phyloP scores from a whole-genome alignment of 2,888 invertebrate genomes.

The Apamea crenata region DNA sequence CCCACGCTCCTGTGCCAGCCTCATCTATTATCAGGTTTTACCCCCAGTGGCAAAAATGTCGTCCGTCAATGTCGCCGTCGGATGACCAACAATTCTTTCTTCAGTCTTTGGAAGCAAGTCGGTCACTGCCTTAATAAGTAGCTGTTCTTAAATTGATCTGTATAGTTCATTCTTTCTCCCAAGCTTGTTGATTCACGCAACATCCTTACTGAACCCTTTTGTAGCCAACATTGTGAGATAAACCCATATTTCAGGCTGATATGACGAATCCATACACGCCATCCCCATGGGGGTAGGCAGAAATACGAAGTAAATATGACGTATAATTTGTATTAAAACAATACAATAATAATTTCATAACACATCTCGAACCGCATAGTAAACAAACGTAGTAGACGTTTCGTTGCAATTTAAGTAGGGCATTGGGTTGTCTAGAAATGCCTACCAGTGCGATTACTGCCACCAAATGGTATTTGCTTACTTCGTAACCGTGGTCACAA shows the following conservation, averaged over 20 bases:
- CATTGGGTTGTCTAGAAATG: constrained; percentile 79
- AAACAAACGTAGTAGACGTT: constrained; percentile 49
- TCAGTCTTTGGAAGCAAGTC: background rate
- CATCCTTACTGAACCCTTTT: background rate
- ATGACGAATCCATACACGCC: background rate
- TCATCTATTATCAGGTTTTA: background rate
- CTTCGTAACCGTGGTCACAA: constrained; percentile 74
- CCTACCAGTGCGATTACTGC: constrained; percentile 69
- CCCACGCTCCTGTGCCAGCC: background rate
- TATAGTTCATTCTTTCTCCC: background rate
- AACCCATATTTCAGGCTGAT: background rate
- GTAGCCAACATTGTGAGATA: background rate
- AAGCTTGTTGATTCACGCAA: background rate
- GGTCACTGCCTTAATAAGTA: background rate
- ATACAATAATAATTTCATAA: constrained; percentile 50
- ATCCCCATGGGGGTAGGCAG: background rate
- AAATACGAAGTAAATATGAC: background rate
- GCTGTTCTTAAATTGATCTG: background rate
- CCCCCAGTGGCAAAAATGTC: background rate
- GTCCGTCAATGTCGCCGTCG: background rate
- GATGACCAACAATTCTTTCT: background rate
- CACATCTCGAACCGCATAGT: constrained; percentile 23
- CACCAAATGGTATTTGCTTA: constrained; percentile 75
- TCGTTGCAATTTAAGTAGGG: constrained; percentile 72
- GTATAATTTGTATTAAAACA: constrained; percentile 7